These are phyloP conservation scores for Echiichthys vipera DNA, from an alignment of 2,797 vertebrate genomes.

Conservation along the genomic window DNA sequence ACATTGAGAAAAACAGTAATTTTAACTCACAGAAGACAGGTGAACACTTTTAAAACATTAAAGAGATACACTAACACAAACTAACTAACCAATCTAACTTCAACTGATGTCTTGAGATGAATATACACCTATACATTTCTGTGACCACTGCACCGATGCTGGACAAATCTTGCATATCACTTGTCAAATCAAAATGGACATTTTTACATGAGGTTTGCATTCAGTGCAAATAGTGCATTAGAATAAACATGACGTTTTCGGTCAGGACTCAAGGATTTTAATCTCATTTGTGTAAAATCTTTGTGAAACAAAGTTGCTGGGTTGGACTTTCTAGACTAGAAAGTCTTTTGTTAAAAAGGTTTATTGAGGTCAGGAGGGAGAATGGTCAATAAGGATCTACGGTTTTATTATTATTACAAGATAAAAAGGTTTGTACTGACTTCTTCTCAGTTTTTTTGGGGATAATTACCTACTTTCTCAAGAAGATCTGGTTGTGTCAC, in stretches of 20 bases:
- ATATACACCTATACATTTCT: too few species aligned
- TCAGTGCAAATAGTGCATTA: slow-evolving; percentile 41
- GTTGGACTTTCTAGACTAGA: neutral
- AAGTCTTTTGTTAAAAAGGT: neutral
- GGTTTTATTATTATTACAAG: neutral
- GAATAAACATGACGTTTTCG: neutral
- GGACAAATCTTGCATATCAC: too few species aligned
- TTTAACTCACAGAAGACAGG: too few species aligned
- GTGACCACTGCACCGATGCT: too few species aligned
- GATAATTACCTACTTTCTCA: neutral
- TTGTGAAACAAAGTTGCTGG: neutral
- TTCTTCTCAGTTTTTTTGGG: neutral
- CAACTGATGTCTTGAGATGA: too few species aligned
- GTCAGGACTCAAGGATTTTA: slow-evolving; percentile 41
- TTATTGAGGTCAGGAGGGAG: neutral
- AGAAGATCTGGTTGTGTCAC: neutral
- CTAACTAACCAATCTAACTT: too few species aligned
- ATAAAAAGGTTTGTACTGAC: neutral
- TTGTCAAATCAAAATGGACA: too few species aligned
- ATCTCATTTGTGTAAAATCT: slow-evolving; percentile 69
- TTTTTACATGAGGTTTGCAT: slow-evolving; percentile 79
- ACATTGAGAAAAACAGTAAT: too few species aligned
- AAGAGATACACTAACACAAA: too few species aligned
- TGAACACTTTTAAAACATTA: too few species aligned
- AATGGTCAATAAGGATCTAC: neutral